Evolutionary conservation across 2,888 invertebrate genomes (phyloP), one percentile per base, ranked within the genome.

Genomic region (Nebria salina): DNA sequence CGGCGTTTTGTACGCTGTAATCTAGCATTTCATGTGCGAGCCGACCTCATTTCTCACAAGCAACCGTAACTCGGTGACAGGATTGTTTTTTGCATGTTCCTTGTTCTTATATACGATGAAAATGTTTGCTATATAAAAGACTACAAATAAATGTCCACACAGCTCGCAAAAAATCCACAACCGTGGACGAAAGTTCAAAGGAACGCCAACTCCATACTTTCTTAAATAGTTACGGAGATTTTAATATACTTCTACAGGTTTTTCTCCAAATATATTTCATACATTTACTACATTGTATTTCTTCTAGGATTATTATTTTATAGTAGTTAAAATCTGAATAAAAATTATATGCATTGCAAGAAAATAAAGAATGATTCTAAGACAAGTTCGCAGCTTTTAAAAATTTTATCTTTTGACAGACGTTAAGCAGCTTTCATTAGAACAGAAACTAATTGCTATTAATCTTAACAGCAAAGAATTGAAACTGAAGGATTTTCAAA

Each of bases 101-200:
- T n/a, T 25, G 13, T n/a, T 11, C 66, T 20, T 15, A 8, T 66
- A 54, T 20, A 26, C 72, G 77, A 77, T 77, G 77, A 54, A 77
- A 77, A 77, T 72, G 77, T 72, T 77, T 77, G 77, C 72, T 64
- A 77, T 77, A 77, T 78, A 78, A 78, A 78, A 74, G 78, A 66
- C 78, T 78, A 65, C 73, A 78, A 78, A 78, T 78, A 78, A 78
- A 78, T 78, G 74, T 78, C 43, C 65, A 42, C 73, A 74, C 73
- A 73, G 64, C 66, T 74, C 15, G 73, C 43, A 72, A 74, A 74
- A 73, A 73, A 73, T 73, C 66, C 65, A 64, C 11, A 41, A 41
- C 6, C 13, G 54, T n/a, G 66, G 65, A 74, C 66, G 77, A 78
- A 78, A 78, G 78, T 78, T 78, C 78, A 78, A 78, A 78, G 78